Evolutionary conservation across 2,888 invertebrate genomes (phyloP).

Genomic region (Caradrina kadenii): DNA sequence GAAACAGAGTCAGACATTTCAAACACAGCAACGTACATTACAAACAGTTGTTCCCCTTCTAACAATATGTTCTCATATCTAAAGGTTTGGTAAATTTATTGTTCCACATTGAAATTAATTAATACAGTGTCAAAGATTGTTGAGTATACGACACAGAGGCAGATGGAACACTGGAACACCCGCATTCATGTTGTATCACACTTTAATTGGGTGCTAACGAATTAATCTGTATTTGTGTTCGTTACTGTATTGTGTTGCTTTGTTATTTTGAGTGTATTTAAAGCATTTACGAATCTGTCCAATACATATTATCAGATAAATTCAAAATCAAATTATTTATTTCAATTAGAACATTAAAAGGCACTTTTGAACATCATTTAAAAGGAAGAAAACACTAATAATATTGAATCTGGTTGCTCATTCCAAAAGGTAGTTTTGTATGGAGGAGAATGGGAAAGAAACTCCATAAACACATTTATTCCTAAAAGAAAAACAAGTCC

Average conservation of each 20-base stretch:
- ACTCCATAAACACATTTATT: too few relatives aligned
- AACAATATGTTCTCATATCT: slow-evolving; percentile 11
- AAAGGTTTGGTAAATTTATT: slow-evolving; percentile 14
- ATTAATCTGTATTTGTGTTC: slow-evolving; percentile 8
- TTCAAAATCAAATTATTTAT: too few relatives aligned
- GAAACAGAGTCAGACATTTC: not conserved
- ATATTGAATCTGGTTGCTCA: too few relatives aligned
- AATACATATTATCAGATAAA: too few relatives aligned
- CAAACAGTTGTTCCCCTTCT: not conserved
- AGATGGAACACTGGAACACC: slow-evolving; percentile 13
- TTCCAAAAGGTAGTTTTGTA: too few relatives aligned
- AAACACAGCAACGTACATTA: not conserved
- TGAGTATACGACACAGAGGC: slow-evolving; percentile 24
- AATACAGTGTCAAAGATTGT: slow-evolving; percentile 40
- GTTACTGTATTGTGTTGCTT: not conserved
- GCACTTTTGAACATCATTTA: too few relatives aligned
- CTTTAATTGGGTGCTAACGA: slow-evolving; percentile 31
- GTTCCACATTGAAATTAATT: slow-evolving; percentile 32
- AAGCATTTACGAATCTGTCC: too few relatives aligned
- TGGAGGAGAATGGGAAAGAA: too few relatives aligned
- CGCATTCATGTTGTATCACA: slow-evolving; percentile 18
- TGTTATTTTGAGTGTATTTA: not conserved
- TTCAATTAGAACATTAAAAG: too few relatives aligned
- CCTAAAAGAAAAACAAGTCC: too few relatives aligned
- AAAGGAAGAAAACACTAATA: too few relatives aligned